Evolutionary conservation across 2,888 invertebrate species (phyloP).

Genomic region (Nowickia ferox): DNA sequence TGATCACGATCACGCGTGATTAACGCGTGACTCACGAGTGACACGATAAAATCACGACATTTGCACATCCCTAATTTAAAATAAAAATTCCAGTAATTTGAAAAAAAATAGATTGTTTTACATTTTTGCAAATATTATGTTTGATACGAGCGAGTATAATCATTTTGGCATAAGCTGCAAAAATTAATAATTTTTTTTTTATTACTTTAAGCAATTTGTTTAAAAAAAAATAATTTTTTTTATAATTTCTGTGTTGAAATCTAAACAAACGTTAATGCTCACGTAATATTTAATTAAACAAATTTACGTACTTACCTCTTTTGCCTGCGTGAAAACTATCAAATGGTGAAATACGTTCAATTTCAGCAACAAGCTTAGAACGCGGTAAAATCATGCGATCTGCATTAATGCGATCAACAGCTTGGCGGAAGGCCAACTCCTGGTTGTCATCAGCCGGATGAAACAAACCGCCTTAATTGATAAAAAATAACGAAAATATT

Average conservation of each 20-base stretch:
- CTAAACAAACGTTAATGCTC: neutral
- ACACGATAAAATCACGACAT: too few relatives aligned
- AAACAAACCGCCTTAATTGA: slow-evolving; percentile 90
- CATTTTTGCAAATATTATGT: too few relatives aligned
- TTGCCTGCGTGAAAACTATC: slow-evolving; percentile 98
- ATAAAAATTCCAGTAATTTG: too few relatives aligned
- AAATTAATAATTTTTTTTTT: too few relatives aligned
- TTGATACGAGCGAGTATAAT: too few relatives aligned
- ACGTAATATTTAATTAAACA: neutral
- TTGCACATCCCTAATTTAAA: too few relatives aligned
- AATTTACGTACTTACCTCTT: slow-evolving; percentile 87
- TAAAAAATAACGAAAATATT: slow-evolving; percentile 35
- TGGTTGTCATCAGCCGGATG: slow-evolving; percentile 94
- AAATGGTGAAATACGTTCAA: slow-evolving; percentile 94
- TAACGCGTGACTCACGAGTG: too few relatives aligned
- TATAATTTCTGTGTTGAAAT: neutral
- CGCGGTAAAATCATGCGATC: slow-evolving; percentile 92
- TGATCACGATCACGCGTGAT: too few relatives aligned
- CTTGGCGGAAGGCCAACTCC: slow-evolving; percentile 95
- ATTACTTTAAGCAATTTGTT: too few relatives aligned
- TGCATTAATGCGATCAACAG: slow-evolving; percentile 94
- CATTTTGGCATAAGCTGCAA: too few relatives aligned
- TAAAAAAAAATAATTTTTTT: too few relatives aligned
- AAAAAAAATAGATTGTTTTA: too few relatives aligned
- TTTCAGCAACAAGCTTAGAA: slow-evolving; percentile 94